Base-by-base conservation (phyloP, 1,140 invertebrate genomes). In the Paramacrobiotus metropolitanus region DNA sequence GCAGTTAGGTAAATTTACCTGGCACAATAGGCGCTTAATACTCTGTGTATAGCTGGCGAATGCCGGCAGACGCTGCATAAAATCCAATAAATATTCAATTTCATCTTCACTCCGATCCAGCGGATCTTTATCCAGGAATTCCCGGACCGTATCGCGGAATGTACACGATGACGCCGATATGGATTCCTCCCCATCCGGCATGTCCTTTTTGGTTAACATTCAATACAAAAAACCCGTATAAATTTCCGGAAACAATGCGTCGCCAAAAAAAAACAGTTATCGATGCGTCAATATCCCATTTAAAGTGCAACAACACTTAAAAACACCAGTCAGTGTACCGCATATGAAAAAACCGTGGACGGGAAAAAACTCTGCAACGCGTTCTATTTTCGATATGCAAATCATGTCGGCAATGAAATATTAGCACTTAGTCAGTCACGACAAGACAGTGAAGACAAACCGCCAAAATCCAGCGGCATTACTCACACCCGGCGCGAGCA, bases 81-180 rank as follows among this genome's bases (percentile, higher is more conserved):
- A 96, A 71, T 97, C 93, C 40, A 97, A 75, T 0, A 98, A 78
- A 59, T 85, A 84, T 74, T 94, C 87, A 68, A 98, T 87, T 71
- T 98, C 93, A 64, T 96, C 89, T 66, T 91, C 86, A 4, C 82
- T 86, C 66, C 93, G 77, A 67, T 96, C 89, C 55, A 81, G 81
- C 3, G 92, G 91, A 73, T 95, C 89, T 75, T 96, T 97, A 71
- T 97, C 91, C 60, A 99, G 76, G 71, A 92, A 95, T 73, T 98
- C 93, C 64, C 92, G 77, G 1, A 97, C 90, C 59, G 86, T 84
- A 77, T 98, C 93, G 60, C 89, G 79, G 1, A 92, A 55, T 55
- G 48, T 55, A 24, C 48, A 55, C 15, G 48, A 55, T 9, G 48
- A 55, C 4, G 48, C 15, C 15, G 48, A 55, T 20, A 55, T 55